Conservation (phyloP, 2,797 vertebrate genomes). For the Gymnopithys bicolor region DNA sequence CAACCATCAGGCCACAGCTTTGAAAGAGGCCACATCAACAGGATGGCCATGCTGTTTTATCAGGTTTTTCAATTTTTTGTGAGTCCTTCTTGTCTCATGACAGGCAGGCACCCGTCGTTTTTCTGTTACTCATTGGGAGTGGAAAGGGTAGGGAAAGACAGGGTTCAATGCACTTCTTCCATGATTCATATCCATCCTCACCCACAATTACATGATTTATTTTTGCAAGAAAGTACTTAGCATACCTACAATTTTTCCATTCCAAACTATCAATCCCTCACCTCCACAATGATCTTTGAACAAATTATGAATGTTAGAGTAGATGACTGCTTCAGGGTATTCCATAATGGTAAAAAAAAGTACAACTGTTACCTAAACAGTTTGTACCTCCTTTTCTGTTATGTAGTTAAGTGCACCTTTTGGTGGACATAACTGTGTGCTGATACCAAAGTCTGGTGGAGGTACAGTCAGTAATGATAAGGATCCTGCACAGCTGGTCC, state of each 20-base stretch:
- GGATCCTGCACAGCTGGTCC: neutral
- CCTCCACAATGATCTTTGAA: neutral
- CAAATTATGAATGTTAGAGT: slow-evolving; percentile 16
- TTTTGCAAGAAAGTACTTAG: slow-evolving; percentile 5
- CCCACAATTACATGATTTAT: neutral
- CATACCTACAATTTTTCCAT: slow-evolving; percentile 27
- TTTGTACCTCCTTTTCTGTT: neutral
- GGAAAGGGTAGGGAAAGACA: too few relatives aligned
- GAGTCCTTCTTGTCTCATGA: too few relatives aligned
- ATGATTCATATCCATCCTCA: too few relatives aligned
- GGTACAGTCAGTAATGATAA: neutral
- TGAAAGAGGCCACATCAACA: too few relatives aligned
- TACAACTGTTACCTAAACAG: slow-evolving; percentile 24
- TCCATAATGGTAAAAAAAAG: neutral
- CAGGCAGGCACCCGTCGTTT: too few relatives aligned
- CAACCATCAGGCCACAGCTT: too few relatives aligned
- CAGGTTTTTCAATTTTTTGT: too few relatives aligned
- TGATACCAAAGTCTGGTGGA: neutral
- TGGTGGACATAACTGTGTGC: neutral
- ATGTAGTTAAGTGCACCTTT: neutral
- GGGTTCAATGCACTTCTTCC: too few relatives aligned
- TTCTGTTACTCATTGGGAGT: too few relatives aligned
- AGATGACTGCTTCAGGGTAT: slow-evolving; percentile 40
- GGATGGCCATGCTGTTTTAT: too few relatives aligned
- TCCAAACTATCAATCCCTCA: slow-evolving; percentile 44